phyloP scores from a whole-genome alignment of 2,888 invertebrate genomes.

The Amiota mariae region DNA sequence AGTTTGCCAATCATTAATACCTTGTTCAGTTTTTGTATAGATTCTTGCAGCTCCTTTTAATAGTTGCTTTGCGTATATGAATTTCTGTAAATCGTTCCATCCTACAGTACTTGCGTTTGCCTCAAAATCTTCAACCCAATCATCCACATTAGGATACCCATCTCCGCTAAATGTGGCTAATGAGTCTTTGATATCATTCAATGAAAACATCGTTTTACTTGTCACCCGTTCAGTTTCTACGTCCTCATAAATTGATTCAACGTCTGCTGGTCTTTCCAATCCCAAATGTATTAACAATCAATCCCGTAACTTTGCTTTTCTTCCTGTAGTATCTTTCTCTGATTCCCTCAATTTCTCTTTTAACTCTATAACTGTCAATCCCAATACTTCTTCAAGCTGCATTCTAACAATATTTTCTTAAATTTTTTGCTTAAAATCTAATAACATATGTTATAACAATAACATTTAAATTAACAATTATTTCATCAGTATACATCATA shows the following conservation, averaged over 20 bases:
- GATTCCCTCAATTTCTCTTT: slow-evolving; percentile 20
- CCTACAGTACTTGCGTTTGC: slow-evolving; percentile 13
- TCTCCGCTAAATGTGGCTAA: not conserved
- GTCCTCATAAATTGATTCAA: slow-evolving; percentile 2
- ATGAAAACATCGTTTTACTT: not conserved
- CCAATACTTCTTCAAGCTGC: slow-evolving; percentile 8
- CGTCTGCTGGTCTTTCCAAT: not conserved
- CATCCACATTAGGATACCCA: not conserved
- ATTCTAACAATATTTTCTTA: not conserved
- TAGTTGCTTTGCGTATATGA: slow-evolving; percentile 29
- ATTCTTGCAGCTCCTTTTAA: slow-evolving; percentile 27
- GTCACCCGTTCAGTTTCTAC: not conserved
- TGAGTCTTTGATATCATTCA: not conserved
- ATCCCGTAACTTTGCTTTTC: slow-evolving; percentile 17
- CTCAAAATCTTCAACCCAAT: slow-evolving; percentile 24
- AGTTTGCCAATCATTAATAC: slow-evolving; percentile 7
- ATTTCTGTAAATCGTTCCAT: slow-evolving; percentile 28
- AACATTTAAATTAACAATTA: not conserved
- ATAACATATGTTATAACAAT: not conserved
- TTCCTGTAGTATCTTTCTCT: not conserved
- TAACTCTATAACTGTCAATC: slow-evolving; percentile 1
- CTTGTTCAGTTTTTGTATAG: not conserved
- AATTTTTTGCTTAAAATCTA: slow-evolving; percentile 2
- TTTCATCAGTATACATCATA: not conserved
- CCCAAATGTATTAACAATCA: slow-evolving; percentile 14